A percentile compares a stretch with the other conserved stretches of the same genome.
These are phyloP conservation scores for Girardinichthys multiradiatus DNA, from an alignment of 2,113 vertebrate genomes.

Conservation along the genomic window DNA sequence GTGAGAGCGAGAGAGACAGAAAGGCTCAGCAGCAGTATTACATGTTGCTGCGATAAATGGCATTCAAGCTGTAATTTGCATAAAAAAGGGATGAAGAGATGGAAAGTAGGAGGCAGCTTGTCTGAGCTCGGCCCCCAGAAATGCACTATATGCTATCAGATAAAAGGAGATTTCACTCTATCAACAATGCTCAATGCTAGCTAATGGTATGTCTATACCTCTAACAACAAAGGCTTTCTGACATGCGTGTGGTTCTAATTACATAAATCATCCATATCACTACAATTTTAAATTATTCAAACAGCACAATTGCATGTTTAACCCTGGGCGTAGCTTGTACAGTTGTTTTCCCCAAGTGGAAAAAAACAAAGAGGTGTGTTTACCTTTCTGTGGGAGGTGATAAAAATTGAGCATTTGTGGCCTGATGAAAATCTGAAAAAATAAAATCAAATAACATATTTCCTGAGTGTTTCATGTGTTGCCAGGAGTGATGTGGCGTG, in stretches of 20 bases:
- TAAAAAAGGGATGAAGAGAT: constrained; percentile 62
- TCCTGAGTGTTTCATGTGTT: background rate
- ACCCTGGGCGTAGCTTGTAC: constrained; percentile 53
- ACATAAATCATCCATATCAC: constrained; percentile 60
- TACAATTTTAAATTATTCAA: constrained; percentile 64
- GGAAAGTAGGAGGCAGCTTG: constrained; percentile 32
- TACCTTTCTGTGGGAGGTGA: constrained; percentile 32
- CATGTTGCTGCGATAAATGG: constrained; percentile 66
- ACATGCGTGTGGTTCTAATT: constrained; percentile 33
- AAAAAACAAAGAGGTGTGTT: constrained; percentile 38
- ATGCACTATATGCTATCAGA: constrained; percentile 44
- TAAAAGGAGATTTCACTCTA: constrained; percentile 24
- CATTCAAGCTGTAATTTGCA: constrained; percentile 75
- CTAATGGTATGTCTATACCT: background rate
- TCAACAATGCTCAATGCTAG: background rate
- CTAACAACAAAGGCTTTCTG: no score
- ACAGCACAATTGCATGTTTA: constrained; percentile 65
- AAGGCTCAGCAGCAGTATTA: constrained; percentile 26
- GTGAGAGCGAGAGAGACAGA: background rate
- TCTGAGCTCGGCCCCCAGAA: constrained; percentile 46
- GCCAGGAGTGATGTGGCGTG: background rate
- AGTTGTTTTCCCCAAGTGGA: constrained; percentile 30
- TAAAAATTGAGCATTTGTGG: constrained; percentile 13
- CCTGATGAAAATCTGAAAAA: background rate
- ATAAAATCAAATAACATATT: no score